phyloP scores from a whole-genome alignment of 2,888 invertebrate genomes.

The Pristionchus exspectatus region DNA sequence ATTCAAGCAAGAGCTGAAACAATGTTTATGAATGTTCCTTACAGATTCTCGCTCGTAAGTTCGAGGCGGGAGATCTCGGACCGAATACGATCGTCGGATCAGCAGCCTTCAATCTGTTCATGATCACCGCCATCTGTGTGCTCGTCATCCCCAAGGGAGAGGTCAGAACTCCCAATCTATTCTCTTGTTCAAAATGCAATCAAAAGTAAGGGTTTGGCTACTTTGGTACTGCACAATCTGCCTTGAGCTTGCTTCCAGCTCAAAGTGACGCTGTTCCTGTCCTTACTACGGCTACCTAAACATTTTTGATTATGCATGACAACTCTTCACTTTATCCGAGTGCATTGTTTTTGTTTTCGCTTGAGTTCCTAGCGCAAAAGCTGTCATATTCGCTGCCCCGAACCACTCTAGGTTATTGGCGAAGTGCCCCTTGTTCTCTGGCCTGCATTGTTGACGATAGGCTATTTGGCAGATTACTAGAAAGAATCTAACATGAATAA shows the following conservation, averaged over 20 bases:
- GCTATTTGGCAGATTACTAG: neutral
- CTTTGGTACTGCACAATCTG: too few relatives aligned
- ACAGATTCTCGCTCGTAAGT: constrained; percentile 86
- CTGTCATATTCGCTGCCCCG: neutral
- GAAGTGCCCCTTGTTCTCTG: neutral
- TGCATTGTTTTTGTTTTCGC: neutral
- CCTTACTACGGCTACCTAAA: too few relatives aligned
- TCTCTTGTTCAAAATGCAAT: too few relatives aligned
- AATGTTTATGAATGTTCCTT: neutral
- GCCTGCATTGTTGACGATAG: neutral
- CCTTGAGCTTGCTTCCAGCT: too few relatives aligned
- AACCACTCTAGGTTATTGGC: neutral
- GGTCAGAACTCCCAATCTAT: neutral
- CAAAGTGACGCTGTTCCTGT: too few relatives aligned
- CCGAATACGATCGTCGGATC: constrained; percentile 99
- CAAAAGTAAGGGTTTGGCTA: too few relatives aligned
- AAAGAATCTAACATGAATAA: neutral
- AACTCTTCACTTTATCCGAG: neutral
- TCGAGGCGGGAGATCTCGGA: constrained; percentile 95
- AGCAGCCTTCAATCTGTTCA: constrained; percentile 97
- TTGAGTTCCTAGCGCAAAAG: neutral
- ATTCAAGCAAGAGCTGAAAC: neutral
- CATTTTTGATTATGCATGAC: too few relatives aligned
- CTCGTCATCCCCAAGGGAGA: constrained; percentile 78
- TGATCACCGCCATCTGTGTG: constrained; percentile 96